Evolutionary conservation across 2,888 invertebrate species (phyloP), one percentile per base, ranked within the genome.

Genomic region (Drosophila algonquin): DNA sequence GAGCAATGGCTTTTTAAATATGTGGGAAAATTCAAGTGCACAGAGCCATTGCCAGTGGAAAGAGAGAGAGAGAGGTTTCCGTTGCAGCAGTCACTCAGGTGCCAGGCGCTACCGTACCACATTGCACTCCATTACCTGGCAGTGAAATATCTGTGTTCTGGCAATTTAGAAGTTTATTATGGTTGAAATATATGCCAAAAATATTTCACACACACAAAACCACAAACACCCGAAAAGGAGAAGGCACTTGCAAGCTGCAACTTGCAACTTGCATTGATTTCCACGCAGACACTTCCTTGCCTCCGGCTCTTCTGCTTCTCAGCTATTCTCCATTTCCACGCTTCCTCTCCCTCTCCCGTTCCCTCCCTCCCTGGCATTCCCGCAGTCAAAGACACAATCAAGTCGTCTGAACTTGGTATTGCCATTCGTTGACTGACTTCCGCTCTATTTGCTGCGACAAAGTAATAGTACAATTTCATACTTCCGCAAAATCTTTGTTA

Each of bases 401-500:
- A 83, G 74, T 75, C 58, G 74, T 73, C 71, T 73, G 60, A 59
- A 69, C 70, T 75, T 69, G 70, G 58, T 60, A 69, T 62, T 76
- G 74, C n/a, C 75, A 81, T 73, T 85, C 81, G 77, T 82, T 87
- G 87, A 87, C 81, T 81, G 75, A 80, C 86, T 85, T 85, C 85
- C 85, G 85, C 85, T 87, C 81, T 85, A 81, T 85, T 87, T 85
- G 83, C 75, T 72, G 83, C 75, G 68, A 83, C 87, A 87, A 85
- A 85, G 85, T 87, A 85, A 85, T 85, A 79, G 76, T 83, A 87
- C 81, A 83, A 85, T 87, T 85, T 81, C 76, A 87, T 85, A 87
- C 87, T 87, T 85, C 87, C 85, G 87, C 80, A 64, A 76, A 79
- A 80, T 82, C 85, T 85, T 81, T 84, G 86, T 77, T 70, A 75